Conservation (phyloP, 2,113 vertebrate genomes). For the Coptodon rendalli region DNA sequence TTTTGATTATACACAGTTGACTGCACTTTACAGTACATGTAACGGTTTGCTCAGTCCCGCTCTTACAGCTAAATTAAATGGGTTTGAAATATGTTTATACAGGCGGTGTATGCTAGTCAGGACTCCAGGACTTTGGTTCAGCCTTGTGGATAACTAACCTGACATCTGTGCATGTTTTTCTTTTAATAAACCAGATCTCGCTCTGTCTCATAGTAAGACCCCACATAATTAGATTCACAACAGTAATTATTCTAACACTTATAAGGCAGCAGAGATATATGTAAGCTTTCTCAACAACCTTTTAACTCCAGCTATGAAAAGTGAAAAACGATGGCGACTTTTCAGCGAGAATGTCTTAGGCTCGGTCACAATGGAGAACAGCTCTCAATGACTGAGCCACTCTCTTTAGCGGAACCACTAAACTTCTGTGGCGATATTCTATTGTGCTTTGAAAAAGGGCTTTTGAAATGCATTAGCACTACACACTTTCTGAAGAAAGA, state of each 20-base stretch:
- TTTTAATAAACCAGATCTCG: neutral
- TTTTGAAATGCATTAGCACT: constrained; percentile 71
- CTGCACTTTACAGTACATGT: constrained; percentile 35
- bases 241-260: constrained; percentile 43
- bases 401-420: constrained; percentile 62
- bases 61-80: neutral
- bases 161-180: neutral
- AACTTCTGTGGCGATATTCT: constrained; percentile 66
- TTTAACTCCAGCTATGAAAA: constrained; percentile 50
- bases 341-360: constrained; percentile 37
- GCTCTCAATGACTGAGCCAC: constrained; percentile 58
- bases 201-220: neutral
- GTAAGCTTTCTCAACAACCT: constrained; percentile 52
- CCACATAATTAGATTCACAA: constrained; percentile 25
- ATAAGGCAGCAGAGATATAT: constrained; percentile 13
- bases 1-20: constrained; percentile 48
- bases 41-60: neutral
- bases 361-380: constrained; percentile 41
- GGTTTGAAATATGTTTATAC: neutral
- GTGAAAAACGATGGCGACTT: constrained; percentile 35
- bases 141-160: neutral
- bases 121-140: neutral
- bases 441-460: constrained; percentile 69
- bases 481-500: constrained; percentile 72
- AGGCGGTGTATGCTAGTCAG: neutral